These are phyloP conservation scores for Epinephelus fuscoguttatus DNA, from an alignment of 2,113 vertebrate species.

Conservation along the genomic window DNA sequence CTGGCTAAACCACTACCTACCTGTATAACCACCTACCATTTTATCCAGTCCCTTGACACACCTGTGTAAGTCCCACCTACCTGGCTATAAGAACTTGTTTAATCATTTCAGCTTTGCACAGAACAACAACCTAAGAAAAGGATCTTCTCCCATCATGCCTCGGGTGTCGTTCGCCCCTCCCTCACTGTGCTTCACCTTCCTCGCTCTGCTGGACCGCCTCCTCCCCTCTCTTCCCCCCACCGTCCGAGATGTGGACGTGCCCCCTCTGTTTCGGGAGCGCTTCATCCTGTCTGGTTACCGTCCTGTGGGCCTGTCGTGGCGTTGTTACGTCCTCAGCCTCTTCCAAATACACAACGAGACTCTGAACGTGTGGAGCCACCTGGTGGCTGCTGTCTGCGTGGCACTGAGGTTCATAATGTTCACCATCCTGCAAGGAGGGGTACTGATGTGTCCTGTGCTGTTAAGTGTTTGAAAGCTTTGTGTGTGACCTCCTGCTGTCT, in stretches of 20 bases:
- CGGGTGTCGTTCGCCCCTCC: conserved; percentile 53
- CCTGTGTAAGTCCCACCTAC: no score
- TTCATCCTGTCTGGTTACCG: conserved; percentile 92
- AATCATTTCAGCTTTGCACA: background rate
- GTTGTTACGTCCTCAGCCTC: conserved; percentile 90
- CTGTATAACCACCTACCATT: no score
- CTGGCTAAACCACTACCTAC: no score
- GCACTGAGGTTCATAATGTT: conserved; percentile 50
- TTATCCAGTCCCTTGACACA: no score
- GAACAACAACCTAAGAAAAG: background rate
- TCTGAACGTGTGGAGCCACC: conserved; percentile 92
- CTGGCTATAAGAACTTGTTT: no score
- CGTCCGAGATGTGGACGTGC: conserved; percentile 86
- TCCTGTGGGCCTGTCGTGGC: conserved; percentile 87
- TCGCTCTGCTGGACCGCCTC: conserved; percentile 48
- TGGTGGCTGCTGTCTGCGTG: conserved; percentile 85
- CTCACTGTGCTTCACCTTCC: background rate
- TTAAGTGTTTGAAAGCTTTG: background rate
- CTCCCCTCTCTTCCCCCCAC: conserved; percentile 86
- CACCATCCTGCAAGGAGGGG: conserved; percentile 62
- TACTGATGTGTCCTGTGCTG: background rate
- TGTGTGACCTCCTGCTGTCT: conserved; percentile 25
- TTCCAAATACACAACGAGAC: conserved; percentile 95
- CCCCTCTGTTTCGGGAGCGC: conserved; percentile 89
- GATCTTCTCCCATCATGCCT: conserved; percentile 60